Conservation (phyloP, 2,113 vertebrate genomes). For the Atherinomorus stipes region DNA sequence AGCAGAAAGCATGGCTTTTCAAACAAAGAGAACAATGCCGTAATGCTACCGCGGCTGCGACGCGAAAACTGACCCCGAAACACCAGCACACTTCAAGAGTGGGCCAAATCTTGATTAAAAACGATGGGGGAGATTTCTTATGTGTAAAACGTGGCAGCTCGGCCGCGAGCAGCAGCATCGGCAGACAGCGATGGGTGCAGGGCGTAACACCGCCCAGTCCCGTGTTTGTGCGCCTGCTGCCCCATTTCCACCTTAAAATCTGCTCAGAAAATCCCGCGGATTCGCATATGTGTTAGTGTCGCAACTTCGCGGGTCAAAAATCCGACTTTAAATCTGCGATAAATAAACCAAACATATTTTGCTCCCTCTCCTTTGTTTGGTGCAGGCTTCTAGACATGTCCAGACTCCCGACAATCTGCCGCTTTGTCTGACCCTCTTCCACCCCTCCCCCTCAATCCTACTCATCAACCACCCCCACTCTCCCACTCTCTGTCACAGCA, state of each 20-base stretch:
- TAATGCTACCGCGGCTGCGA: conserved; percentile 55
- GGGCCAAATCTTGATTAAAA: background rate
- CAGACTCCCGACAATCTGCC: conserved; percentile 83
- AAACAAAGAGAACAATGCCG: conserved; percentile 98
- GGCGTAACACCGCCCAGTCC: conserved; percentile 82
- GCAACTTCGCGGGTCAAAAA: rapidly evolving
- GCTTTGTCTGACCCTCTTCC: conserved; percentile 84
- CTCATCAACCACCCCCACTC: conserved; percentile 56
- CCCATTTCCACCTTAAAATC: conserved; percentile 46
- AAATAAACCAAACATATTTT: conserved; percentile 6
- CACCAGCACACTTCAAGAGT: background rate
- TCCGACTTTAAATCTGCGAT: rapidly evolving
- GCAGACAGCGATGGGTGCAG: conserved; percentile 71
- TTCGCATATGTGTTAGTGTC: rapidly evolving
- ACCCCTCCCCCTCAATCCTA: conserved; percentile 72
- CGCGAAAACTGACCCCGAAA: background rate
- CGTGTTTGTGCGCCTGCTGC: conserved; percentile 71
- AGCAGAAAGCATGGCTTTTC: conserved; percentile 91
- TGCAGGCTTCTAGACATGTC: conserved; percentile 80
- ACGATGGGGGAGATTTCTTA: background rate
- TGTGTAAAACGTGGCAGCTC: background rate
- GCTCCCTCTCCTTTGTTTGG: conserved; percentile 80
- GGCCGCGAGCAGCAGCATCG: conserved; percentile 6
- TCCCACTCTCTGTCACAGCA: conserved; percentile 41
- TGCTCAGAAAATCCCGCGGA: background rate